Evolutionary conservation across 2,888 invertebrate genomes (phyloP), one percentile per base, ranked within the genome.

Genomic region (Tethea ocularis): DNA sequence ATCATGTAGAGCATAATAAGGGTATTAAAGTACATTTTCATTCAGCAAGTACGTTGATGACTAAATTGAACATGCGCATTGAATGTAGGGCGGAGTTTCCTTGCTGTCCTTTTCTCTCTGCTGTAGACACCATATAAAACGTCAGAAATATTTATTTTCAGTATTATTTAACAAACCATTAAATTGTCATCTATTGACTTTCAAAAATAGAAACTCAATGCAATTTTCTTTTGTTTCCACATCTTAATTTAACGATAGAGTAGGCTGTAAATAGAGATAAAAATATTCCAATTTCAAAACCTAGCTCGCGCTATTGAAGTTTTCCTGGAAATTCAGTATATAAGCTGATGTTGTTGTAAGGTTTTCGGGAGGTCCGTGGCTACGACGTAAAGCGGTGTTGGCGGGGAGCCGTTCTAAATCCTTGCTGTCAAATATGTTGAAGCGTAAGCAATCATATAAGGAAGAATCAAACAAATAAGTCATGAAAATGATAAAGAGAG

Each of bases 401-500:
- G 87, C 88, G 78, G 74, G 87, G 88, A 87, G 78, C 92, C 90
- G 89, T 86, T 83, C 86, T 86, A 87, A 80, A 67, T 87, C 89
- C 85, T 77, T 74, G 89, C 84, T 87, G 86, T 83, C 88, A 84
- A 83, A 86, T 88, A 86, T 83, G 87, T 84, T 85, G 84, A 86
- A 85, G 87, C 87, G 74, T 64, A 86, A 86, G 86, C 85, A 86
- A 87, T 88, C 87, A 88, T 87, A 87, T 85, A 88, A 84, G 46
- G 2, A 46, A 20, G 84, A 84, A 84, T 84, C 79, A 77, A 74
- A 86, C 87, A 84, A 85, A 87, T 86, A 87, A 83, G 85, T 86
- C 89, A 89, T 87, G 87, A 88, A 89, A 87, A 86, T 83, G 80
- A 86, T 86, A 88, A 89, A 89, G 87, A 87, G 89, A 89, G 89